Evolutionary conservation across 2,797 vertebrate species (phyloP).

Genomic region (Tiaroga cobitis): DNA sequence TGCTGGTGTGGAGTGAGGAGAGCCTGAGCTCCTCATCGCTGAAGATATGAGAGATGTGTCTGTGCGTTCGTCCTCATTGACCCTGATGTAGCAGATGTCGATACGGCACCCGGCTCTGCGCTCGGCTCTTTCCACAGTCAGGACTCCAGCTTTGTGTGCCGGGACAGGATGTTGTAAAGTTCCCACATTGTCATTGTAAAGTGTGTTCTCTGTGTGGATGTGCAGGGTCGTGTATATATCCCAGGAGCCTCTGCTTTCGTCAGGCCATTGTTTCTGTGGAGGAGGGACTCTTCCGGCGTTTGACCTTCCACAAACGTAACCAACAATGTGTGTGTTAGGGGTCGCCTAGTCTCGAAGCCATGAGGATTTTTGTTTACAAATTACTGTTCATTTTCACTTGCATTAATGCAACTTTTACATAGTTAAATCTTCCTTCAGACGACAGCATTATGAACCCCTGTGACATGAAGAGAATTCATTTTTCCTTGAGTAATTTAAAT

Average conservation of each 20-base stretch:
- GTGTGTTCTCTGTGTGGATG: slow-evolving; percentile 19
- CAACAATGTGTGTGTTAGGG: neutral
- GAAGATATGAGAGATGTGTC: neutral
- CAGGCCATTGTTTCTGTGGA: slow-evolving; percentile 65
- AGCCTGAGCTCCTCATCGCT: neutral
- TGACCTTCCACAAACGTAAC: slow-evolving; percentile 60
- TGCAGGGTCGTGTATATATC: neutral
- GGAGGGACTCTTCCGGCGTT: slow-evolving; percentile 71
- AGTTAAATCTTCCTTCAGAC: neutral
- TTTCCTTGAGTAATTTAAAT: too few relatives aligned
- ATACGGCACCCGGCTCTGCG: slow-evolving; percentile 18
- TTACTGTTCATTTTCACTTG: neutral
- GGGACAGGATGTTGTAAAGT: slow-evolving; percentile 40
- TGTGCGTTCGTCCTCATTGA: slow-evolving; percentile 13
- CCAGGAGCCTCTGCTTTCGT: slow-evolving; percentile 47
- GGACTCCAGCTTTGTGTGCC: neutral
- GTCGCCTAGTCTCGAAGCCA: neutral
- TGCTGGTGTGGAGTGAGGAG: slow-evolving; percentile 10
- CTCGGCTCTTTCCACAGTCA: slow-evolving; percentile 35
- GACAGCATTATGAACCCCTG: neutral
- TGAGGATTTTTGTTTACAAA: neutral
- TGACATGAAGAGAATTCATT: neutral
- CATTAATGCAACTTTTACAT: neutral
- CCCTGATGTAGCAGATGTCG: slow-evolving; percentile 5
- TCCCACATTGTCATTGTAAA: slow-evolving; percentile 23